Evolutionary conservation across 2,797 vertebrate species (phyloP).

Genomic region (Eptatretus atami): DNA sequence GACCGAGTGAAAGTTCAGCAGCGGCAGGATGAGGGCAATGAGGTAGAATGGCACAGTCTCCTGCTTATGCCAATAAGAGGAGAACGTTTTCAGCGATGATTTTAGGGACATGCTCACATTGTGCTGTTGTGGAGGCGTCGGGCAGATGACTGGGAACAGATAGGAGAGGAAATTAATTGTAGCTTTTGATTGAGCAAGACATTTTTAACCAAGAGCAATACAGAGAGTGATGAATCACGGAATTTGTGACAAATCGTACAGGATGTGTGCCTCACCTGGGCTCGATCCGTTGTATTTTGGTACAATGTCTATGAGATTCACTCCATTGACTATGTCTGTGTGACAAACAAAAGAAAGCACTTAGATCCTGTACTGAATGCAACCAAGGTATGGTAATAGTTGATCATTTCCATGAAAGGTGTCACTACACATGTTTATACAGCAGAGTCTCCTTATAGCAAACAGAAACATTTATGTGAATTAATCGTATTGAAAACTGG

Average conservation of each 20-base stretch:
- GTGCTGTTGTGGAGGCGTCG: constrained; percentile 15
- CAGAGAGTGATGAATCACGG: too few species aligned
- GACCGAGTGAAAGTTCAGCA: constrained; percentile 66
- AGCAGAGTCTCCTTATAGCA: too few species aligned
- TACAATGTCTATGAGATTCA: constrained; percentile 30
- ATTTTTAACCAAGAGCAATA: too few species aligned
- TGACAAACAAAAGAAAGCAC: constrained; percentile 10
- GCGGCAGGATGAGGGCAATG: constrained; percentile 35
- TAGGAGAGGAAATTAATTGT: constrained; percentile 7
- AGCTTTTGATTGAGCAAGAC: background rate
- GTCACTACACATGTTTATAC: too few species aligned
- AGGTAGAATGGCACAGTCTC: constrained; percentile 55
- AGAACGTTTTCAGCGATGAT: constrained; percentile 15
- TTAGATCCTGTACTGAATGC: background rate
- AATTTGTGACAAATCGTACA: too few species aligned
- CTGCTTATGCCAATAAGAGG: constrained; percentile 51
- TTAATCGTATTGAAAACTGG: too few species aligned
- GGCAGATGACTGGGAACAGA: constrained; percentile 40
- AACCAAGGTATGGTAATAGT: too few species aligned
- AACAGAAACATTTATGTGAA: too few species aligned
- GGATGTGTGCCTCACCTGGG: constrained; percentile 22
- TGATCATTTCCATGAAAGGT: too few species aligned
- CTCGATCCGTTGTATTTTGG: constrained; percentile 42
- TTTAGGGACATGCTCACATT: constrained; percentile 13
- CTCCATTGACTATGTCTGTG: constrained; percentile 38